Base-by-base conservation (phyloP, 2,888 invertebrate species). In the Stenodema calcarata region DNA sequence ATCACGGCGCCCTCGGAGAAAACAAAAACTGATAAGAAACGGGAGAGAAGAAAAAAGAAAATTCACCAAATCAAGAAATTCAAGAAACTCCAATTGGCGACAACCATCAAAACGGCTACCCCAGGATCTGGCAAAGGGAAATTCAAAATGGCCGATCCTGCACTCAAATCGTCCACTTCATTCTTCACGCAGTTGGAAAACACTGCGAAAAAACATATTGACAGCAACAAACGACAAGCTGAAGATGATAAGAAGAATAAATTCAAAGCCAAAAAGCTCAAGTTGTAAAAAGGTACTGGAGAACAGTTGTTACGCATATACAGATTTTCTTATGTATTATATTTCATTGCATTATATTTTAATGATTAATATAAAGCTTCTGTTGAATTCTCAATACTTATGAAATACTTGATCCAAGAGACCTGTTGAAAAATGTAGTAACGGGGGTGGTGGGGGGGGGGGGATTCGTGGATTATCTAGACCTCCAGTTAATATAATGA, bases 41-140 rank as follows among this genome's bases (percentile, higher is more conserved):
- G 98, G 79, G 96, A 96, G 89, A 92, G 98, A 87, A 94, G 98
- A 89, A 94, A 94, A 91, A 98, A 97, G 92, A 98, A 98, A 91
- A 92, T 94, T 78, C 94, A 94, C 87, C 96, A 97, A 90, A 92
- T 87, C 91, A 93, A 87, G 91, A 94, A 90, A 90, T 92, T 90
- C 90, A 91, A 30, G 88, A 76, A 76, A 69, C 88, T 88, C 79
- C 92, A 89, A 92, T 91, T 90, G 92, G 92, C 89, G 91, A 92
- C 88, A 91, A 30, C 84, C 12, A 44, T 73, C 47, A 92, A 90
- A 92, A 41, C 76, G 14, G 82, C 70, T 30, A 27, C 16, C 16
- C 83, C 80, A 41, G 35, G 83, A 42, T 14, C 79, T 35, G 90
- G 89, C 91, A 89, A 92, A 93, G 89, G 91, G 92, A 88, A 92